A percentile compares a stretch with the other conserved stretches of the same genome.
Conservation (phyloP, 2,797 vertebrate genomes). For the Chiroxiphia lanceolata region DNA sequence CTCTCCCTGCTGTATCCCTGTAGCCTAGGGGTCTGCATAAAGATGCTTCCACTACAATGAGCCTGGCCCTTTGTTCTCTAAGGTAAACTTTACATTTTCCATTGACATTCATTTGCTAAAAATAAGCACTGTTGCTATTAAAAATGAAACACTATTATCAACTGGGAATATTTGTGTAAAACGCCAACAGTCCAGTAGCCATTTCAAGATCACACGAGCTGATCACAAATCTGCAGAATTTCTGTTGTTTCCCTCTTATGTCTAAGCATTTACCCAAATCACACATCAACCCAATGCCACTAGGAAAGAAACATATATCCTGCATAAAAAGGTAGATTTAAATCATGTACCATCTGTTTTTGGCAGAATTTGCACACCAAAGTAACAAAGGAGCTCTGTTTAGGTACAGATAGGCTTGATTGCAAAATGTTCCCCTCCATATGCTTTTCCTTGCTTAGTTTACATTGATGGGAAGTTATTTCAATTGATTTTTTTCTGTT, state of each 20-base stretch:
- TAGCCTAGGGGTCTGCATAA: neutral
- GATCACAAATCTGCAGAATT: neutral
- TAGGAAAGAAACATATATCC: neutral
- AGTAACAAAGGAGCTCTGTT: neutral
- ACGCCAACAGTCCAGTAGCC: neutral
- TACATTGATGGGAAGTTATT: neutral
- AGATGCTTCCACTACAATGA: neutral
- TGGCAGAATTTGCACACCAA: neutral
- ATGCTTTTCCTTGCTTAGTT: neutral
- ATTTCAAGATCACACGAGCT: neutral
- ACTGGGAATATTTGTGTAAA: neutral
- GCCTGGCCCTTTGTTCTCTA: neutral
- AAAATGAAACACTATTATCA: neutral
- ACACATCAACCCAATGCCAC: rapidly evolving
- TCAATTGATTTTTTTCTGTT: neutral
- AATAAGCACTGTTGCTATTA: neutral
- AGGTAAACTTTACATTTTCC: neutral
- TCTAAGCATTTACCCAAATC: neutral
- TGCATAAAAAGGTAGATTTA: neutral
- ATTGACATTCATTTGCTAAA: neutral
- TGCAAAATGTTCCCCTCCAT: neutral
- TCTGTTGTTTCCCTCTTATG: neutral
- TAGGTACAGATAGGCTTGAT: neutral
- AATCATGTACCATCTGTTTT: neutral
- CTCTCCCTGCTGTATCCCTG: neutral